Evolutionary conservation across 2,888 invertebrate species (phyloP).

Genomic region (Atherix ibis): DNA sequence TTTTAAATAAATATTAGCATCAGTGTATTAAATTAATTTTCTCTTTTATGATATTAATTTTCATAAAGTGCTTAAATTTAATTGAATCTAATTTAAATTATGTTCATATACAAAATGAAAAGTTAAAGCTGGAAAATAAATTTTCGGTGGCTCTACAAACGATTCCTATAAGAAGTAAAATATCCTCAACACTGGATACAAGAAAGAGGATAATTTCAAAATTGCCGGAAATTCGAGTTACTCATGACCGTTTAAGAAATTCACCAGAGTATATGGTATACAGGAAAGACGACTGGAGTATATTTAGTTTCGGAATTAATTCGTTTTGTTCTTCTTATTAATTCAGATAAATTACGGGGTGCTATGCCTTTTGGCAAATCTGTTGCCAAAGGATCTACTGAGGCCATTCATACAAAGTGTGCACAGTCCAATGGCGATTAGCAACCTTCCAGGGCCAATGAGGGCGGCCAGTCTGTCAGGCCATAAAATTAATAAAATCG

Average conservation of each 20-base stretch:
- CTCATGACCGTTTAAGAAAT: neutral
- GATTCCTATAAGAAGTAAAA: constrained; percentile 27
- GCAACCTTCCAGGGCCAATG: constrained; percentile 37
- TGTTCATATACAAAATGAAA: too few relatives aligned
- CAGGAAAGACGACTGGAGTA: neutral
- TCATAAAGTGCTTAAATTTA: too few relatives aligned
- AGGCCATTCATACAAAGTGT: constrained; percentile 29
- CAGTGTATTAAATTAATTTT: too few relatives aligned
- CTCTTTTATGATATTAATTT: too few relatives aligned
- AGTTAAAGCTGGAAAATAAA: constrained; percentile 28
- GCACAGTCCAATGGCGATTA: constrained; percentile 36
- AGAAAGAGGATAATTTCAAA: neutral
- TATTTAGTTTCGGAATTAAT: too few relatives aligned
- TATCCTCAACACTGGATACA: too few relatives aligned
- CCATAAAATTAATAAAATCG: constrained; percentile 31
- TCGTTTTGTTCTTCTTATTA: too few relatives aligned
- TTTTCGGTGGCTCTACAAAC: constrained; percentile 37
- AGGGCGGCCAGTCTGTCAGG: constrained; percentile 31
- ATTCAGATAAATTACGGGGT: constrained; percentile 35
- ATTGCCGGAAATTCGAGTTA: neutral
- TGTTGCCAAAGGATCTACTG: constrained; percentile 33
- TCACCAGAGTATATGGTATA: constrained; percentile 5
- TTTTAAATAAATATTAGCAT: too few relatives aligned
- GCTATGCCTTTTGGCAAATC: constrained; percentile 31
- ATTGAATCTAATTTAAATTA: too few relatives aligned